These are phyloP conservation scores for Erebia ligea DNA, from an alignment of 2,888 invertebrate species.

Conservation along the genomic window DNA sequence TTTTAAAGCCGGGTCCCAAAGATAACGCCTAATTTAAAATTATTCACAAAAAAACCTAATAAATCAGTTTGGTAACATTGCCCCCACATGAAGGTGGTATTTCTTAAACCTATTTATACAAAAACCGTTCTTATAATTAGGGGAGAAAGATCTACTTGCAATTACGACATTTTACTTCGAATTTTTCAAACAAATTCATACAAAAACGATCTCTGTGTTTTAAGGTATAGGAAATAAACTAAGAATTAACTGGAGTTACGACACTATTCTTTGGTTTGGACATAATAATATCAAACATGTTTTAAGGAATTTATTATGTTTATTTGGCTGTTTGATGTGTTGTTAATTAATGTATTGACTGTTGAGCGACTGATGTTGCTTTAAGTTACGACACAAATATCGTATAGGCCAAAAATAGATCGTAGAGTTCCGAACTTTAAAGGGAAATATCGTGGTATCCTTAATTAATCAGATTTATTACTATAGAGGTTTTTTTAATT, in stretches of 20 bases:
- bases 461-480: not conserved
- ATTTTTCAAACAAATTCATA: not conserved
- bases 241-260: not conserved
- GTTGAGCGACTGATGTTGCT: slow-evolving; percentile 11
- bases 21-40: slow-evolving; percentile 72
- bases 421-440: not conserved
- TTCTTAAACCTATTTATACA: not conserved
- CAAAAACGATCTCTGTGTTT: not conserved
- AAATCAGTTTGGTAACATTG: slow-evolving; percentile 63
- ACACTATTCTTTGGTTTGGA: not conserved
- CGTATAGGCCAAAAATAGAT: not conserved
- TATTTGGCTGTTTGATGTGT: slow-evolving; percentile 16
- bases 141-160: not conserved
- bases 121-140: not conserved
- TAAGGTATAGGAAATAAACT: not conserved
- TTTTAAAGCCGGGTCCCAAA: slow-evolving; percentile 55
- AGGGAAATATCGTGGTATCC: not conserved
- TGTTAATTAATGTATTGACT: slow-evolving; percentile 20
- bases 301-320: slow-evolving; percentile 14
- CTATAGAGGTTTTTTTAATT: not conserved
- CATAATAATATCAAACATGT: not conserved
- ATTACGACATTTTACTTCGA: not conserved
- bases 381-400: not conserved
- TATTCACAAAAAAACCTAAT: slow-evolving; percentile 67
- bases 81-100: slow-evolving; percentile 51